These are phyloP conservation scores for Sarcophaga carnaria DNA, from an alignment of 2,888 invertebrate genomes.

Conservation along the genomic window DNA sequence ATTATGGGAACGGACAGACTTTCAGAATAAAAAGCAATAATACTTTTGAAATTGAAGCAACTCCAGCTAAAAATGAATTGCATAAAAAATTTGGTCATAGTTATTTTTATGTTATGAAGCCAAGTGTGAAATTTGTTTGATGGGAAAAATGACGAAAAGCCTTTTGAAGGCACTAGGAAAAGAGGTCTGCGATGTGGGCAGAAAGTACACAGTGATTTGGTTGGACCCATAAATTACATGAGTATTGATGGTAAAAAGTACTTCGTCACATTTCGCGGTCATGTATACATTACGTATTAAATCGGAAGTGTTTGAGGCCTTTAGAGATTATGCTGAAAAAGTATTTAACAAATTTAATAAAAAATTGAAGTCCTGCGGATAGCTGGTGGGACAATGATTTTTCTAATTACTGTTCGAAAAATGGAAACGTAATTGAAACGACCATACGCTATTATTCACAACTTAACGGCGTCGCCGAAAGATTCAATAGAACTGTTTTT, in stretches of 20 bases:
- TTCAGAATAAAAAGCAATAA: constrained; percentile 27
- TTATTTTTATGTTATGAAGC: neutral
- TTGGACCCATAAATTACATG: constrained; percentile 18
- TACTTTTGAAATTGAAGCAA: constrained; percentile 22
- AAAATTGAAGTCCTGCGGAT: constrained; percentile 22
- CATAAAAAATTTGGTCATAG: constrained; percentile 31
- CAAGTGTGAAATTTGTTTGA: constrained; percentile 37
- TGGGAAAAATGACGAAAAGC: constrained; percentile 14
- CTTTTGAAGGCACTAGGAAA: constrained; percentile 33
- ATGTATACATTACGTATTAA: too few relatives aligned
- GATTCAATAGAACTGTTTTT: constrained; percentile 38
- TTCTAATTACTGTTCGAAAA: constrained; percentile 25
- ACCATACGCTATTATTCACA: constrained; percentile 36
- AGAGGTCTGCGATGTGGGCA: constrained; percentile 20
- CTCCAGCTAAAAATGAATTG: constrained; percentile 2
- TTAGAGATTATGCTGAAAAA: constrained; percentile 27
- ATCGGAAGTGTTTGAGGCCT: constrained; percentile 3
- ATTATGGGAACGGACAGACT: constrained; percentile 12
- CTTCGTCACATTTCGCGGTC: neutral
- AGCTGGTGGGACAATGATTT: constrained; percentile 24
- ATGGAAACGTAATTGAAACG: constrained; percentile 23
- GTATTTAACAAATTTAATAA: constrained; percentile 14
- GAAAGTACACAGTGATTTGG: constrained; percentile 35
- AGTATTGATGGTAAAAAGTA: constrained; percentile 15
- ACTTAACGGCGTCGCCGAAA: constrained; percentile 37